phyloP scores from a whole-genome alignment of 2,113 vertebrate species.

The Circaetus cinerascens region DNA sequence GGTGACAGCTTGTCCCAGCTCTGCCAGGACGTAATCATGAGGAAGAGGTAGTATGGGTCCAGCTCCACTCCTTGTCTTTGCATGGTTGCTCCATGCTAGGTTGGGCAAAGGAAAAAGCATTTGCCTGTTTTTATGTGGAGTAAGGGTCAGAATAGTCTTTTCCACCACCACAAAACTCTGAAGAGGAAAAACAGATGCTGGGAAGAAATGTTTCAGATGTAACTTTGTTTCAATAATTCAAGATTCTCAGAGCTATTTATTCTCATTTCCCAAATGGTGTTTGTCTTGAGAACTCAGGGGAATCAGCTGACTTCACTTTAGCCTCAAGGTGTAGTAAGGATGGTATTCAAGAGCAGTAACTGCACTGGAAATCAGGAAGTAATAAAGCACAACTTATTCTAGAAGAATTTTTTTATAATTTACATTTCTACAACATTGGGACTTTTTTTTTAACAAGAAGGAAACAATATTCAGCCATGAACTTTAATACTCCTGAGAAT shows the following conservation, averaged over 20 bases:
- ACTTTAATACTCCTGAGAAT: neutral
- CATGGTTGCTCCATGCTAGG: neutral
- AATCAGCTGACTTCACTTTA: constrained; percentile 20
- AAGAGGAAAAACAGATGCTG: neutral
- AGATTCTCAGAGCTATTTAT: constrained; percentile 40
- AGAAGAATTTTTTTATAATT: neutral
- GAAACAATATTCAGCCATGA: neutral
- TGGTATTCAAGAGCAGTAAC: neutral
- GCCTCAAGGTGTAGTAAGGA: neutral
- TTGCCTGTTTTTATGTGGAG: neutral
- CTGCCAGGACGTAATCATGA: fast-evolving
- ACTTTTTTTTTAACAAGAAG: neutral
- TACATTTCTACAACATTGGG: neutral
- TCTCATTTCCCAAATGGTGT: constrained; percentile 23
- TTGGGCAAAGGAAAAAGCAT: neutral
- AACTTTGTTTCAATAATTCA: constrained; percentile 61
- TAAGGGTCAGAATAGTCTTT: neutral
- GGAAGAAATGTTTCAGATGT: neutral
- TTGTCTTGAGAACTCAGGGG: constrained; percentile 35
- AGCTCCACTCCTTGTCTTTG: neutral
- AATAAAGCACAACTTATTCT: neutral
- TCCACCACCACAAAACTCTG: neutral
- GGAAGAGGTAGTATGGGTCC: neutral
- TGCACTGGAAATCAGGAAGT: neutral
- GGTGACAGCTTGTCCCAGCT: neutral